A percentile compares a stretch with the other conserved stretches of the same genome.
Evolutionary conservation across 2,113 vertebrate genomes (phyloP).

Genomic region (Climacteris rufus): DNA sequence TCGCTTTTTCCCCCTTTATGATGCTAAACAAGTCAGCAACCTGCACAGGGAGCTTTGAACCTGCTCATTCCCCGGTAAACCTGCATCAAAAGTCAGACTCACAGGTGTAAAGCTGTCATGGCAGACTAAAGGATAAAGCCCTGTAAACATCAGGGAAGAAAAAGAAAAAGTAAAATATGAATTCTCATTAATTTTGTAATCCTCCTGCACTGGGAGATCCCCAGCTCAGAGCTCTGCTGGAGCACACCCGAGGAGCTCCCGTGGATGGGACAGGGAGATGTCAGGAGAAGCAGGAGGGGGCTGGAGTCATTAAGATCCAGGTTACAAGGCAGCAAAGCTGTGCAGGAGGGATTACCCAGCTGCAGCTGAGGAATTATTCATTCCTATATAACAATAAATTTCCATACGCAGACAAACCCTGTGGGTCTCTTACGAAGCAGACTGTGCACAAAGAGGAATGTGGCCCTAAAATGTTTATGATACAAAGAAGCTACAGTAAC

Average conservation of each 20-base stretch:
- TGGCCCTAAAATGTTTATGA: slow-evolving; percentile 26
- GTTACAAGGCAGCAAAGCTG: neutral
- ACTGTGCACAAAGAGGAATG: neutral
- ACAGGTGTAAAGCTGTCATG: neutral
- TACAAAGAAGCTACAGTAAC: neutral
- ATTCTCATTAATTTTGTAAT: neutral
- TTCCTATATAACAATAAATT: neutral
- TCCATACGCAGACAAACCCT: neutral
- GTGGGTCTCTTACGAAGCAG: neutral
- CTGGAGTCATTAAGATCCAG: neutral
- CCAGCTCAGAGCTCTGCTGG: neutral
- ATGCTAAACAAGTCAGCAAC: neutral
- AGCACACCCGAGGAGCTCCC: neutral
- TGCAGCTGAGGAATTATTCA: neutral
- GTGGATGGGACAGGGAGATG: rapidly evolving
- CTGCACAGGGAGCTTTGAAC: neutral
- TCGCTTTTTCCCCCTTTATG: neutral
- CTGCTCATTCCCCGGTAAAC: neutral
- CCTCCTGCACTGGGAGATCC: neutral
- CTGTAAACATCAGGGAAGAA: neutral
- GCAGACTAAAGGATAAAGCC: neutral
- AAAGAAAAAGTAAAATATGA: neutral
- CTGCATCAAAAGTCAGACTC: neutral
- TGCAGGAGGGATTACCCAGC: neutral
- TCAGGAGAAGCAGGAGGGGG: neutral